phyloP scores from a whole-genome alignment of 2,797 vertebrate genomes.

The Liparis tanakae region DNA sequence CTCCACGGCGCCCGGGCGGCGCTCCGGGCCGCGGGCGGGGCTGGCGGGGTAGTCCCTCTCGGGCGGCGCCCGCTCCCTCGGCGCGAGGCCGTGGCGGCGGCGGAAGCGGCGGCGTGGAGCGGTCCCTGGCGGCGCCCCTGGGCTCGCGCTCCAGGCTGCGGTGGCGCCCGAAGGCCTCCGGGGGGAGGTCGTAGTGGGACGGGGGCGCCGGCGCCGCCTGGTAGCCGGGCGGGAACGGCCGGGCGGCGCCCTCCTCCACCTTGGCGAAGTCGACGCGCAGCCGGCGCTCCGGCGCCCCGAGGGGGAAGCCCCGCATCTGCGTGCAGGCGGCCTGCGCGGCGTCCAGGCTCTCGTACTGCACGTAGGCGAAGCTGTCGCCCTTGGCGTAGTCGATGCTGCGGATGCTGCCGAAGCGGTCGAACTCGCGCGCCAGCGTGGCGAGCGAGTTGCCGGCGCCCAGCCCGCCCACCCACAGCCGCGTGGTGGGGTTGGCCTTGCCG shows the following conservation, averaged over 20 bases:
- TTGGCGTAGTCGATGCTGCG: conserved; percentile 97
- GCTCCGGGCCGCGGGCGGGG: conserved; percentile 87
- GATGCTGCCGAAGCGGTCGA: conserved; percentile 97
- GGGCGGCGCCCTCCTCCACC: conserved; percentile 87
- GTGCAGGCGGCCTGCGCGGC: conserved; percentile 95
- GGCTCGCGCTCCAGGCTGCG: conserved; percentile 92
- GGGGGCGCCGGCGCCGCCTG: conserved; percentile 81
- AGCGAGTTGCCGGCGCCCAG: conserved; percentile 92
- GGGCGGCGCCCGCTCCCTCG: conserved; percentile 83
- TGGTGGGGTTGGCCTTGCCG: conserved; percentile 96
- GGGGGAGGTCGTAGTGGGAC: conserved; percentile 89
- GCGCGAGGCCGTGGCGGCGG: conserved; percentile 81
- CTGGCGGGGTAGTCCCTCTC: conserved; percentile 89
- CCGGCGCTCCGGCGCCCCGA: conserved; percentile 90
- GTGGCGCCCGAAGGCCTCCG: conserved; percentile 89
- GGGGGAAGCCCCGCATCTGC: conserved; percentile 95
- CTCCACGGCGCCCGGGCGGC: conserved; percentile 85
- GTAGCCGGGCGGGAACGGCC: conserved; percentile 90
- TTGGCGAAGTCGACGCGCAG: conserved; percentile 97
- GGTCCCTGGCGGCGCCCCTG: conserved; percentile 84
- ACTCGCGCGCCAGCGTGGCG: conserved; percentile 92
- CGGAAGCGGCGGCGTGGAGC: conserved; percentile 58
- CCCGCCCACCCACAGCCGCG: conserved; percentile 96
- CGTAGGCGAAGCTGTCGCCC: conserved; percentile 96
- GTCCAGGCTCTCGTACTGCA: conserved; percentile 97